These are phyloP conservation scores for Heterodera schachtii DNA, from an alignment of 1,140 invertebrate species.

Conservation along the genomic window DNA sequence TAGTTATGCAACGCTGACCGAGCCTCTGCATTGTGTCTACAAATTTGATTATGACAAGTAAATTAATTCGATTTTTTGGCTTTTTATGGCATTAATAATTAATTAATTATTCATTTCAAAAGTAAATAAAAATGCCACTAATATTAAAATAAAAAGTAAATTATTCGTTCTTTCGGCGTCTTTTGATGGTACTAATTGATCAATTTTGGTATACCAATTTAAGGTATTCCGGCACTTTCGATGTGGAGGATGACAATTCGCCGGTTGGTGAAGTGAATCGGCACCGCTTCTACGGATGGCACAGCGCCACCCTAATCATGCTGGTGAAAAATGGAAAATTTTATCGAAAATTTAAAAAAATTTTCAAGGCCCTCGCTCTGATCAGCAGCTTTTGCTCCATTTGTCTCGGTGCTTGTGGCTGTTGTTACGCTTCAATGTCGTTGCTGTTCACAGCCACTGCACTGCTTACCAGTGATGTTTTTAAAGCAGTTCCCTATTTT, in stretches of 20 bases:
- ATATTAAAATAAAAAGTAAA: too few species aligned
- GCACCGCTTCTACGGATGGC: conserved; percentile 65
- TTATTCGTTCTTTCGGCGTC: too few species aligned
- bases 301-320: conserved; percentile 62
- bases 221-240: conserved; percentile 64
- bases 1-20: conserved; percentile 61
- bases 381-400: conserved; percentile 58
- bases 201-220: not conserved
- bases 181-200: too few species aligned
- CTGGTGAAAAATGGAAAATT: conserved; percentile 24
- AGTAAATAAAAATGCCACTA: too few species aligned
- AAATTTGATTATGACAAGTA: conserved; percentile 65
- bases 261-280: conserved; percentile 65
- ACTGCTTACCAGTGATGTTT: conserved; percentile 54
- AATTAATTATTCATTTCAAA: too few species aligned
- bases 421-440: conserved; percentile 61
- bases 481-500: too few species aligned
- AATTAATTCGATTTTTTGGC: too few species aligned
- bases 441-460: conserved; percentile 60
- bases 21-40: conserved; percentile 65
- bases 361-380: conserved; percentile 47
- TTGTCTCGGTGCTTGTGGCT: conserved; percentile 59
- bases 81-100: too few species aligned
- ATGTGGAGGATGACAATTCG: conserved; percentile 64
- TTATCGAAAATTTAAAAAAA: not conserved